phyloP scores from a whole-genome alignment of 2,888 invertebrate genomes.

The Octodonta nipae region DNA sequence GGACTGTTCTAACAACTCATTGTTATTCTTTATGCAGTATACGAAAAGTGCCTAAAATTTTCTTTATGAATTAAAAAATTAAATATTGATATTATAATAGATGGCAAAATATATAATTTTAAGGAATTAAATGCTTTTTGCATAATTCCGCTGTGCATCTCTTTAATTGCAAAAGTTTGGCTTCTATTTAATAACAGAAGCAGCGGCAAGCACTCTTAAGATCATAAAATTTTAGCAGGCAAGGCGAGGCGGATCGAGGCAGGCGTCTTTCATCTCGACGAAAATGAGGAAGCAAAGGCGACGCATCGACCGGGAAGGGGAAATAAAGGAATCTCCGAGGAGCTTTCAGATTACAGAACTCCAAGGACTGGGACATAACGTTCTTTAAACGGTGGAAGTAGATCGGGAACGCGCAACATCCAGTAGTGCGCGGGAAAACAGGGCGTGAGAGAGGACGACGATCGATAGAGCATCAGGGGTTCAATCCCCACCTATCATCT shows the following conservation, averaged over 20 bases:
- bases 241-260: too few species aligned
- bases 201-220: too few species aligned
- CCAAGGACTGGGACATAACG: constrained; percentile 22
- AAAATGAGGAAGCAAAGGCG: constrained; percentile 12
- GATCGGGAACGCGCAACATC: constrained; percentile 18
- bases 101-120: too few species aligned
- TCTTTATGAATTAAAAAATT: too few species aligned
- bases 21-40: too few species aligned
- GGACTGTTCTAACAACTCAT: too few species aligned
- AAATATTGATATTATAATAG: too few species aligned
- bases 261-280: constrained; percentile 13
- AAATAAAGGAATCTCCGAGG: constrained; percentile 22
- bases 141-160: too few species aligned
- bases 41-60: too few species aligned
- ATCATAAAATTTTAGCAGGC: constrained; percentile 12
- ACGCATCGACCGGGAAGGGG: constrained; percentile 12
- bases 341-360: constrained; percentile 26
- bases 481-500: constrained; percentile 24
- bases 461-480: constrained; percentile 34
- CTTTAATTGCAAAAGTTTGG: too few species aligned
- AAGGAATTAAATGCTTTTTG: too few species aligned
- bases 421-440: constrained; percentile 31
- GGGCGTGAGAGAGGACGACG: constrained; percentile 32
- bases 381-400: constrained; percentile 13
- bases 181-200: too few species aligned